Percentiles rank a stretch among this genome's conserved stretches.
phyloP scores from a whole-genome alignment of 1,140 invertebrate species.

The Orius laevigatus region DNA sequence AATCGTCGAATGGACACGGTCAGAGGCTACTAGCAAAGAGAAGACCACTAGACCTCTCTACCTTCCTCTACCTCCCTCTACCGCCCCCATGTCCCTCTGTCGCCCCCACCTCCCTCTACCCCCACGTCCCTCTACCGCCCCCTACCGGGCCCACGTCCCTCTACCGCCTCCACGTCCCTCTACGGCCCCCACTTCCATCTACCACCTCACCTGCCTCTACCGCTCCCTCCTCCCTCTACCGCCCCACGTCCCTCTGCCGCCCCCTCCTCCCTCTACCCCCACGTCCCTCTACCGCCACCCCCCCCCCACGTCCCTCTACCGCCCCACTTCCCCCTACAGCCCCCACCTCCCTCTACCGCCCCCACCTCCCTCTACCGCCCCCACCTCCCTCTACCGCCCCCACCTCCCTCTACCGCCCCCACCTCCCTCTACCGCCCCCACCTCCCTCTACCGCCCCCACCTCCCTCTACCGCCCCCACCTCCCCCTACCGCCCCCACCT shows the following conservation, averaged over 20 bases:
- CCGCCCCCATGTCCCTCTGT: no score
- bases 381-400: background rate
- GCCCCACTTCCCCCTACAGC: no score
- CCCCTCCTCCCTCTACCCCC: no score
- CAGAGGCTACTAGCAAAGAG: no score
- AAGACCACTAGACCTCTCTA: no score
- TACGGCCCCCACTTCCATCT: background rate
- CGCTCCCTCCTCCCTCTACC: background rate
- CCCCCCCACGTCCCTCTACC: no score
- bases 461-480: background rate
- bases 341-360: background rate
- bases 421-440: background rate
- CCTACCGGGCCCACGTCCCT: background rate
- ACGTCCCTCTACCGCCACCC: no score
- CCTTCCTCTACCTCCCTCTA: no score
- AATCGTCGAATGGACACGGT: no score
- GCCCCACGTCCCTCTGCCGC: background rate
- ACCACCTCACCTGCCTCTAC: background rate
- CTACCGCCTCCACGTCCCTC: no score
- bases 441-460: background rate
- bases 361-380: background rate
- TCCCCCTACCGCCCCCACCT: no score
- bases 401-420: background rate
- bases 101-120: background rate
- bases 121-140: no score